These are phyloP conservation scores for Mythimna vitellina DNA, from an alignment of 2,888 invertebrate genomes.

Conservation along the genomic window DNA sequence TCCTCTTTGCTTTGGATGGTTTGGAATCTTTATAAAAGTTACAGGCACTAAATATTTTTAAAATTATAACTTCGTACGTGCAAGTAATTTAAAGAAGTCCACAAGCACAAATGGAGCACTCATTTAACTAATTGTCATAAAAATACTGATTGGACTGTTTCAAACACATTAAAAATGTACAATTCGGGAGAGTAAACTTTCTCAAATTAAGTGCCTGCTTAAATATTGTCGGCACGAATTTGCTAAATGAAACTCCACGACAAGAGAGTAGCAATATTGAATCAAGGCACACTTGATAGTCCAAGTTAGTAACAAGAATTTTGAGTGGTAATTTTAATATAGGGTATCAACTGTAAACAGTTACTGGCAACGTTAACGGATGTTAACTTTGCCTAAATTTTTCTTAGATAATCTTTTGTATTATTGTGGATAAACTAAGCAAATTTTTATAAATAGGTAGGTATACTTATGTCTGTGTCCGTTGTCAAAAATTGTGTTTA, in stretches of 20 bases:
- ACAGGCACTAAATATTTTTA: not conserved
- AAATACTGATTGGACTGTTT: constrained; percentile 9
- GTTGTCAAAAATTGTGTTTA: too few species aligned
- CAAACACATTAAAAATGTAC: constrained; percentile 24
- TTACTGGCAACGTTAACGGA: too few species aligned
- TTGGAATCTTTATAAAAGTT: constrained; percentile 27
- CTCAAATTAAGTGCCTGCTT: constrained; percentile 47
- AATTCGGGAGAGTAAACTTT: constrained; percentile 2
- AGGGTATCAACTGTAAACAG: not conserved
- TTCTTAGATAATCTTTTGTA: not conserved
- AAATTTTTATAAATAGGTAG: too few species aligned
- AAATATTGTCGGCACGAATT: constrained; percentile 45
- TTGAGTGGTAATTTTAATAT: not conserved
- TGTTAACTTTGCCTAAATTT: not conserved
- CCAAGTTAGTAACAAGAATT: not conserved
- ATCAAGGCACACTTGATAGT: constrained; percentile 4
- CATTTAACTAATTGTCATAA: constrained; percentile 13
- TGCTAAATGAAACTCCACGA: constrained; percentile 57
- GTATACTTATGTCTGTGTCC: too few species aligned
- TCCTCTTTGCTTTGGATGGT: constrained; percentile 62
- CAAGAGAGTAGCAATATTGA: constrained; percentile 6
- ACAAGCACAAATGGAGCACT: not conserved
- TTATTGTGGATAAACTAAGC: not conserved
- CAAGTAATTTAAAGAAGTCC: not conserved
- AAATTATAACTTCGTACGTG: too few species aligned